A percentile compares a stretch with the other conserved stretches of the same genome.
These are phyloP conservation scores for Oscheius onirici DNA, from an alignment of 2,888 invertebrate species.

Conservation along the genomic window DNA sequence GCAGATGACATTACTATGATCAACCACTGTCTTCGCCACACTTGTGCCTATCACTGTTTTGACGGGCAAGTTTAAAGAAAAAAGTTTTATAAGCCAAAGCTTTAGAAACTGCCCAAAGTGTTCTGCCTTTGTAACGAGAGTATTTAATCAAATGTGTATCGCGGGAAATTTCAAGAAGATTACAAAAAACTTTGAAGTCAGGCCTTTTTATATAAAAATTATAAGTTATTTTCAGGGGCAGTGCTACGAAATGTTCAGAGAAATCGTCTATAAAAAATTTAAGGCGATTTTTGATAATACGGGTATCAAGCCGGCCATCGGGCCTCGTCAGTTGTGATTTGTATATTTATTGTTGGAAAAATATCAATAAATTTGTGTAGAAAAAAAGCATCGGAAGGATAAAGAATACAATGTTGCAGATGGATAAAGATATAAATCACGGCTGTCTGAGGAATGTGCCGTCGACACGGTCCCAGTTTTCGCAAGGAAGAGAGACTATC, in stretches of 20 bases:
- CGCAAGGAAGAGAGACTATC: not conserved
- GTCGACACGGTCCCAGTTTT: conserved; percentile 10
- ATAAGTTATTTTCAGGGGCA: conserved; percentile 50
- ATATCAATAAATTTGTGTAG: not conserved
- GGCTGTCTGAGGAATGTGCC: not conserved
- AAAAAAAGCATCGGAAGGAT: not conserved
- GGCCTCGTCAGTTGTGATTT: conserved; percentile 31
- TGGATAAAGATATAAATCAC: not conserved
- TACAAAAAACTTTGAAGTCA: conserved; percentile 6
- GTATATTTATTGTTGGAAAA: not conserved
- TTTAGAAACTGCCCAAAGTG: conserved; percentile 59
- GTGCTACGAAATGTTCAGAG: conserved; percentile 66
- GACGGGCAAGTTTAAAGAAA: conserved; percentile 45
- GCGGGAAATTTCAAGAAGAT: conserved; percentile 58
- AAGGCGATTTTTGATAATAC: conserved; percentile 49
- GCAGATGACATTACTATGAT: conserved; percentile 58
- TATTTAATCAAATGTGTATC: conserved; percentile 68
- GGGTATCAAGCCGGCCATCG: conserved; percentile 55
- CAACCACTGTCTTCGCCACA: conserved; percentile 56
- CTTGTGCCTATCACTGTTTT: conserved; percentile 68
- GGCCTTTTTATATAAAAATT: not conserved
- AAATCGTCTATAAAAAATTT: conserved; percentile 64
- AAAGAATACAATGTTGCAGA: not conserved
- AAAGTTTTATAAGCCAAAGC: not conserved
- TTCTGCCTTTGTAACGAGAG: conserved; percentile 64